Base-by-base conservation (phyloP, 2,888 invertebrate species). In the Cerceris ruficornis region DNA sequence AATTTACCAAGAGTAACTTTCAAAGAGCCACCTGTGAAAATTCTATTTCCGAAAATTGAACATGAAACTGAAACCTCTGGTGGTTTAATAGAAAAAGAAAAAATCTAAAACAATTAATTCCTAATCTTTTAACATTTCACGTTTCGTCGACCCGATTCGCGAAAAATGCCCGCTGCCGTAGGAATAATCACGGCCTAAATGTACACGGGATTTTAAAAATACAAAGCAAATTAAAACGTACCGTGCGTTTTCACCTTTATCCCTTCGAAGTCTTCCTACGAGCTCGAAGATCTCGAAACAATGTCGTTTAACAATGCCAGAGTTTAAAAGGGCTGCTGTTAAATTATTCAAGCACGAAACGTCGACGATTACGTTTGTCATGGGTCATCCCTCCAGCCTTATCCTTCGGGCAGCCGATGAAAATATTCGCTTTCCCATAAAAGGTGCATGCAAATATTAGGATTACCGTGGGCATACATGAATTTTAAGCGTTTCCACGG, bases 391-490 rank as follows among this genome's bases (percentile, higher is more conserved):
- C 41, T 13, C 15, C 52, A 43, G 8, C 13, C 64, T 28, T 28
- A 28, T 28, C 28, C n/a, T 60, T 65, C 49, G n/a, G 46, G 52
- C 60, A 5, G 11, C 7, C 55, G 42, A 55, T 14, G 55, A 50
- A 75, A 65, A 59, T 60, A 60, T 70, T 65, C 70, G 11, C 41
- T 55, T 65, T 43, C 9, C 28, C 43, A 50, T 9, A n/a, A 14
- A 71, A 71, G 60, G 52, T 49, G 57, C 68, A 68, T 68, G 73
- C 73, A 73, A 73, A 73, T 62, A 57, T 65, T 69, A 60, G 65
- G 54, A 61, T 75, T 61, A 66, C 57, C 66, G n/a, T 57, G 50
- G 11, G 61, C 60, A 57, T 66, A 50, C 57, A 61, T 61, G 55
- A 66, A 71, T 75, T 71, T 70, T 46, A 66, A 75, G 13, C 50